phyloP scores from a whole-genome alignment of 2,888 invertebrate species.

The Cryptus viduatorius region DNA sequence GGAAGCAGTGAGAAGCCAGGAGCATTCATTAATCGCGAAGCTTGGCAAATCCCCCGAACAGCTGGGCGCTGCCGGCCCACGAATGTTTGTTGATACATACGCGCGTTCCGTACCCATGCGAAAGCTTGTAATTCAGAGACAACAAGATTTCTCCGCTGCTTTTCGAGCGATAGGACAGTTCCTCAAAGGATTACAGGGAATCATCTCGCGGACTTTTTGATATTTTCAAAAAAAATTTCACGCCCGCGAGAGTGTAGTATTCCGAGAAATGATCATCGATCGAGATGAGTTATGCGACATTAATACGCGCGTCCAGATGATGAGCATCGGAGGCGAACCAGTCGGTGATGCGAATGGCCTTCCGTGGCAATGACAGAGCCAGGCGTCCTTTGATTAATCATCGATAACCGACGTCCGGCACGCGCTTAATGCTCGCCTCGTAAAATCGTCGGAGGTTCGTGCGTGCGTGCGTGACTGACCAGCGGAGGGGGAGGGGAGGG shows the following conservation, averaged over 20 bases:
- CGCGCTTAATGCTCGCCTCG: constrained; percentile 74
- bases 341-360: constrained; percentile 44
- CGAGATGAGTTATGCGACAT: constrained; percentile 1
- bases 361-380: constrained; percentile 70
- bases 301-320: constrained; percentile 8
- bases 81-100: constrained; percentile 58
- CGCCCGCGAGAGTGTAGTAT: no score
- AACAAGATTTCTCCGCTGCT: background rate
- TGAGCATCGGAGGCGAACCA: constrained; percentile 15
- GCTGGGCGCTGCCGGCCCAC: constrained; percentile 73
- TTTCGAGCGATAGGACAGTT: no score
- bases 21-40: constrained; percentile 83
- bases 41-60: constrained; percentile 82
- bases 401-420: constrained; percentile 73
- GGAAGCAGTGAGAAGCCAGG: constrained; percentile 27
- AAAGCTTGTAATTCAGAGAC: background rate
- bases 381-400: constrained; percentile 74
- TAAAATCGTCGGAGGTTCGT: constrained; percentile 72
- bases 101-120: constrained; percentile 19
- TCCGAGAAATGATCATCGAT: background rate
- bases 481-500: constrained; percentile 4
- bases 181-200: background rate
- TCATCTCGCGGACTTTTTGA: no score
- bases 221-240: no score
- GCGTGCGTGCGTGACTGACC: constrained; percentile 36